Base-by-base conservation (phyloP, 2,888 invertebrate species). In the Zaprionus lineosus region DNA sequence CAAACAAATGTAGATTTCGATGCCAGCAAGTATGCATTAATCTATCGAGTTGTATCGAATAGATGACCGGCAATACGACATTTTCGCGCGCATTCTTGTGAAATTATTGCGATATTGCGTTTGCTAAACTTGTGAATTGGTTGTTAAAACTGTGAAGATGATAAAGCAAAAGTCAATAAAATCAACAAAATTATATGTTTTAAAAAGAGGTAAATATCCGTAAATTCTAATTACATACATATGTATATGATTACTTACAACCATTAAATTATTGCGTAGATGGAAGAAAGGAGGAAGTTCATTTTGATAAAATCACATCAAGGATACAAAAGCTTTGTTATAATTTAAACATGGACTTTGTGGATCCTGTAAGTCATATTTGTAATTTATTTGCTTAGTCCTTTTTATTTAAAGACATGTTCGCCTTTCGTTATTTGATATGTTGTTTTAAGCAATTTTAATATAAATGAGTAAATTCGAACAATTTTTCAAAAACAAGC, bases 281-380 rank as follows among this genome's bases (percentile, higher is more conserved):
- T 92, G 98, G 98, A 0, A 92, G 96, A 47, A 93, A 94, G 87
- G 98, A 99, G 89, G 94, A 94, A 75, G 96, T 99, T 1, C 97
- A 97, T 90, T 95, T 98, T 88, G 99, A 99, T 90, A 99, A 99
- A 92, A 99, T 99, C 61, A 99, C 99, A 0, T 97, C 97, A 0
- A 92, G 99, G 84, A 97, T 99, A 40, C 94, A 95, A 84, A 98
- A 98, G 88, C 92, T 99, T 52, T 98, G 98, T 88, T 98, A 98
- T 91, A 97, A 97, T 14, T 91, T 99, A 43, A 96, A 99, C 88
- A 95, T 95, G 94, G 97, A 98, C 69, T 98, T 95, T 91, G 95
- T 99, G 15, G 98, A 98, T 89, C 98, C 99, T 19, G 98, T 98
- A 92, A 93, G 94, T 46, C 4, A 19, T 12, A 26, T 41, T 15